Evolutionary conservation across 2,888 invertebrate species (phyloP), one percentile per base, ranked within the genome.

Genomic region (Acanthacorydalis orientalis): DNA sequence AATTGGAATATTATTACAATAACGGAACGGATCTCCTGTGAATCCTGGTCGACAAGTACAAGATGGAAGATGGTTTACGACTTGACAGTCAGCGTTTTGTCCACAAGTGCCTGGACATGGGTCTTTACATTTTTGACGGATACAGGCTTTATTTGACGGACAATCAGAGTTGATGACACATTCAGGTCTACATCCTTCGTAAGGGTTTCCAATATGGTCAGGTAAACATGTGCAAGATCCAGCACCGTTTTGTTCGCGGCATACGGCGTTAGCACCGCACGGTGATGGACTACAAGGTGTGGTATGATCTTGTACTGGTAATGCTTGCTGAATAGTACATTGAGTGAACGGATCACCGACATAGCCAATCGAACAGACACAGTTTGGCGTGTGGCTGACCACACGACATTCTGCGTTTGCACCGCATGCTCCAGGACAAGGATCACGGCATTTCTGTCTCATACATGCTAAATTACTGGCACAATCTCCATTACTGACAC

Each of bases 101-200:
- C 81, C 83, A 60, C 83, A 83, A 31, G 74, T 75, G 47, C 80
- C 80, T 2, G 78, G 75, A 55, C 83, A 83, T 31, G 82, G 82
- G 60, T 83, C 75, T 55, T 73, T 70, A 59, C 83, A 83, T 64
- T 78, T 80, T 54, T 76, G 77, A 51, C 75, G 74, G 37, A 77
- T 69, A 54, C 83, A 83, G 1, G 81, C 80, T 57, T 68, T 72
- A 56, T 78, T 75, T 46, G 77, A 73, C 2, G 74, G 63, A 59
- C 81, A 82, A 55, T 81, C 81, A 1, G 78, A 74, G 57, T 78
- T 75, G 31, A 75, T 61, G 1, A 77, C 66, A 61, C 81, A 82
- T 64, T 81, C 80, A 14, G 81, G 81, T 16, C 77, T 72, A 61
- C 81, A 82, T 12, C 76, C 75, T 60, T 77, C 77, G 53, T 79